These are phyloP conservation scores for Hipposideros larvatus DNA, from an alignment of 2,797 vertebrate species.

Conservation along the genomic window DNA sequence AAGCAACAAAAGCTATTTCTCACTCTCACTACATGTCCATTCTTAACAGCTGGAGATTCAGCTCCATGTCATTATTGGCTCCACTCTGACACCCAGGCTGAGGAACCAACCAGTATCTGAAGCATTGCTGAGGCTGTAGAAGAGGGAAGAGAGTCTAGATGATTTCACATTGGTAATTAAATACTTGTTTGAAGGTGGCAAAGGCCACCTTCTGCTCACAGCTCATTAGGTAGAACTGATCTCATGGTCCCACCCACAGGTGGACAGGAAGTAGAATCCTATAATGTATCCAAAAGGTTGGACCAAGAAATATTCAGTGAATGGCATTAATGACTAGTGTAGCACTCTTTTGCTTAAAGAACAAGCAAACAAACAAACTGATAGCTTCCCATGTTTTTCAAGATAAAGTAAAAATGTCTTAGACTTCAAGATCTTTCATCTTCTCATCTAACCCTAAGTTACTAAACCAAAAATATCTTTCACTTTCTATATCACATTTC, in stretches of 20 bases:
- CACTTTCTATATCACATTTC: neutral
- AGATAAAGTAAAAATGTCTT: conserved; percentile 14
- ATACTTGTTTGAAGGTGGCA: neutral
- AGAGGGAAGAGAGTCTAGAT: neutral
- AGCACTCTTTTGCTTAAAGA: conserved; percentile 13
- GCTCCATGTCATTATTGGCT: neutral
- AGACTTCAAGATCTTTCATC: neutral
- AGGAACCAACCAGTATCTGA: neutral
- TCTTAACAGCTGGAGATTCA: neutral
- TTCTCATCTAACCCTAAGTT: neutral
- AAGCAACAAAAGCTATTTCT: neutral
- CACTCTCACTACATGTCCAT: neutral
- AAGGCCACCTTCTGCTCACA: neutral
- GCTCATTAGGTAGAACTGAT: neutral
- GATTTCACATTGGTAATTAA: neutral
- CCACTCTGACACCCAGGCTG: neutral
- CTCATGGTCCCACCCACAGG: neutral
- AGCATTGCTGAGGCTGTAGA: neutral
- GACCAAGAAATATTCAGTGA: neutral
- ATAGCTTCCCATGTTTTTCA: neutral
- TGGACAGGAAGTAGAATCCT: neutral
- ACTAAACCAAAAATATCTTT: neutral
- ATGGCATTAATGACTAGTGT: neutral
- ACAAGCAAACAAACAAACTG: neutral
- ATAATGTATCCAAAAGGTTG: neutral